Evolutionary conservation across 1,140 invertebrate genomes (phyloP).

Genomic region (Anastrepha obliqua): DNA sequence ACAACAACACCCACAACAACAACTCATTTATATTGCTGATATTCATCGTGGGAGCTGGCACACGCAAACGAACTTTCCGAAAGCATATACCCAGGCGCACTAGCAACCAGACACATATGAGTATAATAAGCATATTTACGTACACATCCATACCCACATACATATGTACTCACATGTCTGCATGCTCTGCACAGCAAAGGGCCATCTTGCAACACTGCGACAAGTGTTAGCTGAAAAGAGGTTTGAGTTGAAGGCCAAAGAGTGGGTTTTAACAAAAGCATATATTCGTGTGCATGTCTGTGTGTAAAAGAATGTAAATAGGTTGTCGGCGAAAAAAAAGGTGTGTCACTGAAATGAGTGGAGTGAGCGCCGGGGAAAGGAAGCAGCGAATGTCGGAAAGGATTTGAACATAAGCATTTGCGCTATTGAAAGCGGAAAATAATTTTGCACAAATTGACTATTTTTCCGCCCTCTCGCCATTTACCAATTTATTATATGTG

Average conservation of each 20-base stretch:
- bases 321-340: background rate
- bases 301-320: background rate
- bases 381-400: background rate
- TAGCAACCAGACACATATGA: background rate
- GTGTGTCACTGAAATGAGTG: background rate
- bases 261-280: background rate
- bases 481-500: background rate
- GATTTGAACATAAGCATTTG: background rate
- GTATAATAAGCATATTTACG: background rate
- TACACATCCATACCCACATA: too few relatives aligned
- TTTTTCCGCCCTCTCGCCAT: background rate
- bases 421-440: slow-evolving; percentile 1
- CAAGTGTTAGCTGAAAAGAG: background rate
- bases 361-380: too few relatives aligned
- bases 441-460: background rate
- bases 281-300: background rate
- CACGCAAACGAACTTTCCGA: background rate
- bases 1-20: slow-evolving; percentile 21
- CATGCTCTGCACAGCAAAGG: background rate
- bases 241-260: background rate
- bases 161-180: background rate
- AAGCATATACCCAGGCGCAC: background rate
- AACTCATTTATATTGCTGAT: background rate
- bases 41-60: background rate
- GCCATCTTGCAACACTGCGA: background rate